phyloP scores from a whole-genome alignment of 1,140 invertebrate genomes.

The Zeugodacus cucurbitae region DNA sequence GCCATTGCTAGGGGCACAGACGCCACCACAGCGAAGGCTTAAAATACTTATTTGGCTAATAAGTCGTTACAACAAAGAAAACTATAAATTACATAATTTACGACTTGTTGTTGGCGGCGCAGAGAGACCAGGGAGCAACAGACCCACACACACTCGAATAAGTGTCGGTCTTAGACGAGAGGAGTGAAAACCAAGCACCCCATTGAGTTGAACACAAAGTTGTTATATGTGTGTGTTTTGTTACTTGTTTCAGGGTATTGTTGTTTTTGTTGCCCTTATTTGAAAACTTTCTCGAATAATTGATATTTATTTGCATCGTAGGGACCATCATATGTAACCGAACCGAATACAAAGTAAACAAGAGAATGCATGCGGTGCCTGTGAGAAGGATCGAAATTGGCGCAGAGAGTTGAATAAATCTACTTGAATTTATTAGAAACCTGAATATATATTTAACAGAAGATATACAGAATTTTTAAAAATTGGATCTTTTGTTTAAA shows the following conservation, averaged over 20 bases:
- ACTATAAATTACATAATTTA: conserved; percentile 2
- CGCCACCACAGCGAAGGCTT: background rate
- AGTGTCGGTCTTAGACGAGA: too few species aligned
- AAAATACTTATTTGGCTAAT: conserved; percentile 18
- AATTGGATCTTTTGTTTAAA: too few species aligned
- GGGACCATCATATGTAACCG: background rate
- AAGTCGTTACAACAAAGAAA: background rate
- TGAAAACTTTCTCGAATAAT: background rate
- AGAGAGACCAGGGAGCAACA: too few species aligned
- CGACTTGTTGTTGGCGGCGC: background rate
- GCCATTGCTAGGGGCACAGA: background rate
- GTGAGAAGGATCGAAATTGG: too few species aligned
- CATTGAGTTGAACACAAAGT: background rate
- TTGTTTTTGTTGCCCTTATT: background rate
- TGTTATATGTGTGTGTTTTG: background rate
- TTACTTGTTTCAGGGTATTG: background rate
- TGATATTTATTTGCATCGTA: background rate
- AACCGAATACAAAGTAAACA: background rate
- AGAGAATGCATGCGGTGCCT: too few species aligned
- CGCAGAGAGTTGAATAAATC: too few species aligned
- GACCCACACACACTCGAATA: too few species aligned
- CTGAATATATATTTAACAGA: too few species aligned
- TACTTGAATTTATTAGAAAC: too few species aligned
- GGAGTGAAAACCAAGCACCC: background rate
- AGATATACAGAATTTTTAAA: too few species aligned